Evolutionary conservation across 2,113 vertebrate genomes (phyloP), one percentile per base, ranked within the genome.

Genomic region (Euleptes europaea): DNA sequence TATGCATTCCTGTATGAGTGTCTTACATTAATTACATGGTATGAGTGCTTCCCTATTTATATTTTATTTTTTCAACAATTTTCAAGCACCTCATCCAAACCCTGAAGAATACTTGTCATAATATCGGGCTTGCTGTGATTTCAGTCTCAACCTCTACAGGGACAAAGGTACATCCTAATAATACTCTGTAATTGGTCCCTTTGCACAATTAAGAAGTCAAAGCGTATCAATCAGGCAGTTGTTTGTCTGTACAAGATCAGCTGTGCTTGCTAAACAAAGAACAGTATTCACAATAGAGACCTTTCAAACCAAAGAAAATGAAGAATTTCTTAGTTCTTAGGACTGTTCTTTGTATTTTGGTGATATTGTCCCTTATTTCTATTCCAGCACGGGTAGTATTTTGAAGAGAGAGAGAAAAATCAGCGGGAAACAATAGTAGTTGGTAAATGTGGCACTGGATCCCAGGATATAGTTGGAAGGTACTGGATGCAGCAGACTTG

Each of bases 171-270:
- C 49, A 88, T 90, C 57, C 73, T 89, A 91, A 77, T 93, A 90
- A 85, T 86, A 78, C 79, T 19, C 84, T 75, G 26, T 95, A 93
- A 95, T 85, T 90, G 47, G 63, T 93, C 70, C 81, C 75, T 84
- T 90, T 90, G 88, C 72, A 92, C n/a, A 91, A 93, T 86, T 93
- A 93, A 65, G 87, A 93, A 92, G 42, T 87, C 86, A 88, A 89
- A 66, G 54, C 11, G 83, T 92, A 92, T 94, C 85, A 94, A 83
- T 91, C 67, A 93, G 73, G 78, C 76, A 88, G 65, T 81, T 87
- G 28, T 93, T 92, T 92, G 40, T 75, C 57, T 60, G 88, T 63
- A 15, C 12, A 92, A 90, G 21, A 78, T 49, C 63, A 92, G 67
- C 31, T 90, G 40, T 92, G 82, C 83, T 7, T n/a, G 11, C 2